Percentiles rank a stretch among this genome's conserved stretches.
These are phyloP conservation scores for Subacronicta megacephala DNA, from an alignment of 2,888 invertebrate species.

Conservation along the genomic window DNA sequence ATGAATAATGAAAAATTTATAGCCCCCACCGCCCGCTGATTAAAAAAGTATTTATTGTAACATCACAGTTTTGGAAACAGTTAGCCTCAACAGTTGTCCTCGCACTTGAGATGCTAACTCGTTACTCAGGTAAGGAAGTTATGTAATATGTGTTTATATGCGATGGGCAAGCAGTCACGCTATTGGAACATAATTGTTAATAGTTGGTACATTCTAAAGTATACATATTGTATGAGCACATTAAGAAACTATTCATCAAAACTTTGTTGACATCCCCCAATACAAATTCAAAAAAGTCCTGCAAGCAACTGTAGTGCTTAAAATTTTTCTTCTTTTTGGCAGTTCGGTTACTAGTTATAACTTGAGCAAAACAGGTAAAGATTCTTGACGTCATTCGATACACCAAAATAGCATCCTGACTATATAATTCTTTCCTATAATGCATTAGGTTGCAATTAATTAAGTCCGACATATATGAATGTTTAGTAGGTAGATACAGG, in stretches of 20 bases:
- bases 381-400: conserved; percentile 7
- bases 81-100: conserved; percentile 35
- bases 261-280: conserved; percentile 30
- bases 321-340: neutral
- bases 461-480: conserved; percentile 37
- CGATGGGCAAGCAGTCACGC: conserved; percentile 36
- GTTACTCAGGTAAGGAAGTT: conserved; percentile 33
- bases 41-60: conserved; percentile 7
- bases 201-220: too few species aligned
- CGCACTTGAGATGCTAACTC: conserved; percentile 40
- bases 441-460: conserved; percentile 41
- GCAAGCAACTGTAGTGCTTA: neutral
- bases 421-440: conserved; percentile 28
- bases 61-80: conserved; percentile 24
- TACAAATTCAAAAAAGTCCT: neutral
- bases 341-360: neutral
- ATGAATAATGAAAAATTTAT: too few species aligned
- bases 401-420: conserved; percentile 17
- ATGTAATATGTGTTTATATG: conserved; percentile 35
- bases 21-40: too few species aligned
- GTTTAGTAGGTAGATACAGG: conserved; percentile 55
- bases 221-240: conserved; percentile 30
- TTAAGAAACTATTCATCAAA: conserved; percentile 26
- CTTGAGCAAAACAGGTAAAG: neutral
- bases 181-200: conserved; percentile 42